These are phyloP conservation scores for Rhopalosiphum maidis DNA, from an alignment of 1,140 invertebrate species.

Conservation along the genomic window DNA sequence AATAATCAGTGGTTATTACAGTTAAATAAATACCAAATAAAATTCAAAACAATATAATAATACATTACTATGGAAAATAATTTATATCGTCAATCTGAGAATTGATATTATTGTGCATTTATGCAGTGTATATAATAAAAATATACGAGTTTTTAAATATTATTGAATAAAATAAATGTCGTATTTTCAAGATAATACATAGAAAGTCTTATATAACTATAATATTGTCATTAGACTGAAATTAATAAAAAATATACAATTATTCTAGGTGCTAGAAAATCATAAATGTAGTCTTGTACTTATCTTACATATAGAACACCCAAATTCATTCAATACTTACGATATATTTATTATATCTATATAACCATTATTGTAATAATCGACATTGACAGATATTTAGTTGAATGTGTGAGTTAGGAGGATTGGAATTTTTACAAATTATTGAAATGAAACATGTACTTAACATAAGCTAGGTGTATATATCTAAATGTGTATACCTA, in stretches of 20 bases:
- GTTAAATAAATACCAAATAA: neutral
- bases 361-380: neutral
- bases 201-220: neutral
- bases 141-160: neutral
- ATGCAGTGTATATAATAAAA: neutral
- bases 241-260: neutral
- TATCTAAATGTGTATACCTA: neutral
- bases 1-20: neutral
- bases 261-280: neutral
- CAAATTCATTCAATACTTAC: neutral
- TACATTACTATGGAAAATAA: neutral
- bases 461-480: neutral
- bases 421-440: neutral
- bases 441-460: neutral
- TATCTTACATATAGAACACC: neutral
- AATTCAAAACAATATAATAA: neutral
- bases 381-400: neutral
- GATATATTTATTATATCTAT: too few species aligned
- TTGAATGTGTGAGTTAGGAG: neutral
- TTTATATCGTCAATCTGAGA: neutral
- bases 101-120: neutral
- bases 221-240: neutral
- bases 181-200: neutral
- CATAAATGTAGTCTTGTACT: neutral
- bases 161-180: neutral